Conservation (phyloP, 2,113 vertebrate genomes). For the Cacatua alba region DNA sequence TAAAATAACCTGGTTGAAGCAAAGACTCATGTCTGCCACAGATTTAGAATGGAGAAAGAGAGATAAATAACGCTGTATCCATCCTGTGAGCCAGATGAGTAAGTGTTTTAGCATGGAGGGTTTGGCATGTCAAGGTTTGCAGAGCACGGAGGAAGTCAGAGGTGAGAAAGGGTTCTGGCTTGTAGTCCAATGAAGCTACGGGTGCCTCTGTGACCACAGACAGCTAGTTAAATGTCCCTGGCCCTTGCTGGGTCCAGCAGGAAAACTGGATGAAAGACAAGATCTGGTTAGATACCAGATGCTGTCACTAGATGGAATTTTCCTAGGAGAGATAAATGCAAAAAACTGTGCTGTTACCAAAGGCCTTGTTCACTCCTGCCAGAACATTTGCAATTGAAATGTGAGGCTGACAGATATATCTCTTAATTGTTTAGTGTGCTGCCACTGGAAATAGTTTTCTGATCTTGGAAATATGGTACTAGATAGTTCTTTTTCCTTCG, state of each 20-base stretch:
- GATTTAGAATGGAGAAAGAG: background rate
- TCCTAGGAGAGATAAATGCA: conserved; percentile 2
- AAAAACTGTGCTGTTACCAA: background rate
- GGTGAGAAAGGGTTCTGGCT: conserved; percentile 1
- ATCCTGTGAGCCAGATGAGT: background rate
- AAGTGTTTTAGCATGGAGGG: background rate
- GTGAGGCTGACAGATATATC: background rate
- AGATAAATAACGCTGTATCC: background rate
- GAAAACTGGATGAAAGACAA: conserved; percentile 24
- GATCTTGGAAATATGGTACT: background rate
- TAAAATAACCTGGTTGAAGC: background rate
- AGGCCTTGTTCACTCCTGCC: background rate
- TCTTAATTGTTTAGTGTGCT: background rate
- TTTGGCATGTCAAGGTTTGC: background rate
- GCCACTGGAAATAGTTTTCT: background rate
- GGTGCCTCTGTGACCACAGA: background rate
- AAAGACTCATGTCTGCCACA: background rate
- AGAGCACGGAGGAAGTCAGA: background rate
- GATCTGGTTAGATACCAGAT: conserved; percentile 21
- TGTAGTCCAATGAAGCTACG: background rate
- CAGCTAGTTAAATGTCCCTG: conserved; percentile 2
- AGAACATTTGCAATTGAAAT: background rate
- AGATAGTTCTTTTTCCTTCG: background rate
- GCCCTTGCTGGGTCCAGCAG: background rate
- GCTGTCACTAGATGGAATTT: conserved; percentile 7